phyloP scores from a whole-genome alignment of 2,113 vertebrate species.

The Ageneiosus marmoratus region DNA sequence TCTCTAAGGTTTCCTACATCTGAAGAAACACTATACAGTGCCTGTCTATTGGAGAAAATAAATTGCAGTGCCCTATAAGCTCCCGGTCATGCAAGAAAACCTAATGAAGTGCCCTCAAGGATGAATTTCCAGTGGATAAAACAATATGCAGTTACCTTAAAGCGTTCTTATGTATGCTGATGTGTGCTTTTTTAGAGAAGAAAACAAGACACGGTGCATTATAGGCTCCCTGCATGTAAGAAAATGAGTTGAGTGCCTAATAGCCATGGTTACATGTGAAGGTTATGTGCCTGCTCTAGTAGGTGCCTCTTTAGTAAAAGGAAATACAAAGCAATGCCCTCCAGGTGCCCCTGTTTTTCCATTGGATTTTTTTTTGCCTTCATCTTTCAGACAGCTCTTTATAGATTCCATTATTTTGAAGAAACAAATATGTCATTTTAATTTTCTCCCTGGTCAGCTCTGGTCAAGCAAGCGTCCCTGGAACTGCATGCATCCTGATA shows the following conservation, averaged over 20 bases:
- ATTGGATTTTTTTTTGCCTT: too few species aligned
- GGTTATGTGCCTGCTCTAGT: neutral
- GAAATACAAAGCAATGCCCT: neutral
- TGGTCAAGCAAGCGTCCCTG: neutral
- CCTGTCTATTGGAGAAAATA: neutral
- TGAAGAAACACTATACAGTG: neutral
- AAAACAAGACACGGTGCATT: neutral
- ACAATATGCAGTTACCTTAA: fast-evolving
- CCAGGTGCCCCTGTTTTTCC: neutral
- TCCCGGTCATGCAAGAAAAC: neutral
- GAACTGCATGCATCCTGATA: neutral
- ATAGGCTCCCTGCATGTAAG: neutral
- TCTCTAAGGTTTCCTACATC: neutral
- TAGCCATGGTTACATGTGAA: neutral
- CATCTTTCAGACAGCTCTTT: neutral
- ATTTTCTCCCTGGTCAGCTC: neutral
- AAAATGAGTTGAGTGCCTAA: neutral
- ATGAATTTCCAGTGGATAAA: neutral
- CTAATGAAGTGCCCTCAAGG: neutral
- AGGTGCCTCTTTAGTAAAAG: neutral
- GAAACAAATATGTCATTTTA: neutral
- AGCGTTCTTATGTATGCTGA: neutral
- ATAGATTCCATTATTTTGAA: neutral
- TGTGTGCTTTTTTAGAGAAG: neutral
- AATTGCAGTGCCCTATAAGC: neutral